phyloP scores from a whole-genome alignment of 2,888 invertebrate genomes.

The Pseudococcus jackbeardsleyi region DNA sequence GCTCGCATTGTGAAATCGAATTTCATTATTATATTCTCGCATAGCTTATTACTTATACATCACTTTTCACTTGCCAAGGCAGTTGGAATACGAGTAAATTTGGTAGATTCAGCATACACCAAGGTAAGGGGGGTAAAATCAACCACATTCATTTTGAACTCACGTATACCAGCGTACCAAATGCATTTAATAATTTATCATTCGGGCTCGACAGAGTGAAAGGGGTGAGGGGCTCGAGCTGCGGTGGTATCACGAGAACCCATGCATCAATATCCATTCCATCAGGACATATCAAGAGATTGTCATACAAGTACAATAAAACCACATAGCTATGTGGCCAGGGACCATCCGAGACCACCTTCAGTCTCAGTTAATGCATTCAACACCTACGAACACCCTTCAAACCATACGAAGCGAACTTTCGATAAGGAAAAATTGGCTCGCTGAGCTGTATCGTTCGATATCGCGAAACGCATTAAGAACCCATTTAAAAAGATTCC shows the following conservation, averaged over 20 bases:
- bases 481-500: conserved; percentile 33
- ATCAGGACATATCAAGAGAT: too few relatives aligned
- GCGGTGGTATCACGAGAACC: too few relatives aligned
- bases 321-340: too few relatives aligned
- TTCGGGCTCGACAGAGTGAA: too few relatives aligned
- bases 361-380: too few relatives aligned
- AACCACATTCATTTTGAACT: conserved; percentile 40
- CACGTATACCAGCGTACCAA: conserved; percentile 16
- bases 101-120: not conserved
- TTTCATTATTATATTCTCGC: conserved; percentile 43
- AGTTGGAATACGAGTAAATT: not conserved
- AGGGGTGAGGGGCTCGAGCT: too few relatives aligned
- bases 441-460: not conserved
- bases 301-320: too few relatives aligned
- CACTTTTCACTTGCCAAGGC: not conserved
- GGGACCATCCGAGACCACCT: too few relatives aligned
- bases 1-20: conserved; percentile 10
- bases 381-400: too few relatives aligned
- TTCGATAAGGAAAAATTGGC: too few relatives aligned
- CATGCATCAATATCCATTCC: too few relatives aligned
- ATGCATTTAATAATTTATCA: conserved; percentile 38
- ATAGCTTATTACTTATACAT: conserved; percentile 36
- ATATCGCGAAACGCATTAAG: not conserved
- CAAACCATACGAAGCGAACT: too few relatives aligned
- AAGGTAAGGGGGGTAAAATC: not conserved